Percentiles rank a stretch among this genome's conserved stretches.
Evolutionary conservation across 53 echinoderm and acorn worm species (phyloP).

Genomic region (Crossaster papposus): DNA sequence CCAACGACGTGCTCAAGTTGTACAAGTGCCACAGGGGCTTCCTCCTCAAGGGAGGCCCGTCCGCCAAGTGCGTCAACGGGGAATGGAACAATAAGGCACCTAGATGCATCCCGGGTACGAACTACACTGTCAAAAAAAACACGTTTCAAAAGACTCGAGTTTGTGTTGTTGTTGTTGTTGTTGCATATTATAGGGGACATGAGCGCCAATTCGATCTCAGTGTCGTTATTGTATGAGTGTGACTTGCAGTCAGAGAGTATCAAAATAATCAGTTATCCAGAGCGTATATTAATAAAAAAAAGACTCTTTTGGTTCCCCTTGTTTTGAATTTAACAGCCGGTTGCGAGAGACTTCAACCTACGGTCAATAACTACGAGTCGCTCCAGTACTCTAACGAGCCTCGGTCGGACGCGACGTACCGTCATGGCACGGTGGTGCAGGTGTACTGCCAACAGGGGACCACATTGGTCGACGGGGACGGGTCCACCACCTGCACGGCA

Average conservation of each 20-base stretch:
- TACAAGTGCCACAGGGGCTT: conserved; percentile 78
- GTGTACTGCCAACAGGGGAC: conserved; percentile 77
- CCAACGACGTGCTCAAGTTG: conserved; percentile 72
- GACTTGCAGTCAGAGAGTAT: no score
- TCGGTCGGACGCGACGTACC: conserved; percentile 68
- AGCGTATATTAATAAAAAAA: not conserved
- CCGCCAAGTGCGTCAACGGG: conserved; percentile 66
- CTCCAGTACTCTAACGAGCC: conserved; percentile 76
- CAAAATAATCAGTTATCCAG: no score
- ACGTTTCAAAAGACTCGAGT: no score
- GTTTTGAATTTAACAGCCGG: conserved; percentile 49
- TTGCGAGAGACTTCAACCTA: conserved; percentile 69
- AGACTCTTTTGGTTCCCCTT: not conserved
- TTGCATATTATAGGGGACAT: no score
- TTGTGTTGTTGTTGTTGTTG: no score
- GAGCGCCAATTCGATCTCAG: no score
- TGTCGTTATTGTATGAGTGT: no score
- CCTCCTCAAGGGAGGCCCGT: conserved; percentile 60
- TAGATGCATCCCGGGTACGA: conserved; percentile 80
- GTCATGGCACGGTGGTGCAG: conserved; percentile 73
- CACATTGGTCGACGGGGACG: conserved; percentile 65
- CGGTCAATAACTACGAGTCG: conserved; percentile 74
- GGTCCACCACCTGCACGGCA: conserved; percentile 73
- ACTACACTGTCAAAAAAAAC: no score
- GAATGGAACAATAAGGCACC: conserved; percentile 72